These are phyloP conservation scores for Caenorhabditis zanzibari DNA, from an alignment of 2,888 invertebrate genomes.

Conservation along the genomic window DNA sequence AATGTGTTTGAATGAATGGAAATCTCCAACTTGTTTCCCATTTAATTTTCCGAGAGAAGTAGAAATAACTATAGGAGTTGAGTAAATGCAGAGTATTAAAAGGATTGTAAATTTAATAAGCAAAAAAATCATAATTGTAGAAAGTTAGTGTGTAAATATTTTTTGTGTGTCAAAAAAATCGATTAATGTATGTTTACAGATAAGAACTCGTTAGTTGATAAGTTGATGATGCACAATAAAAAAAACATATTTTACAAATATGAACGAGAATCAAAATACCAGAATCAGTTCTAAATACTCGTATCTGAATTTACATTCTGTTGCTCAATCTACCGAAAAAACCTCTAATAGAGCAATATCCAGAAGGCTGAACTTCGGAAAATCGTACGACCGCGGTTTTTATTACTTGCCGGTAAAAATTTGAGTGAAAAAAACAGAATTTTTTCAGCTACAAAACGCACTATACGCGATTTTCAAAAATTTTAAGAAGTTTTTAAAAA, in stretches of 20 bases:
- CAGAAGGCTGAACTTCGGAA: too few relatives aligned
- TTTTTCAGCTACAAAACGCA: too few relatives aligned
- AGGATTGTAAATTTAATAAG: neutral
- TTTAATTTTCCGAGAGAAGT: slow-evolving; percentile 8
- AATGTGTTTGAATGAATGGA: slow-evolving; percentile 17
- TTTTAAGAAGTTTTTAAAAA: too few relatives aligned
- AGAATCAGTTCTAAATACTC: too few relatives aligned
- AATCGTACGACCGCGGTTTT: too few relatives aligned
- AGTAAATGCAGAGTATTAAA: neutral
- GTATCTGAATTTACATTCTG: too few relatives aligned
- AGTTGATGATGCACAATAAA: neutral
- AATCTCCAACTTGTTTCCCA: slow-evolving; percentile 13
- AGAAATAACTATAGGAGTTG: neutral
- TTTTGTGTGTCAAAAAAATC: neutral
- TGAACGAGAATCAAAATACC: neutral
- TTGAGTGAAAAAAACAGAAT: too few relatives aligned
- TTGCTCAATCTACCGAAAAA: too few relatives aligned
- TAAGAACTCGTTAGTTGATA: neutral
- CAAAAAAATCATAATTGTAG: neutral
- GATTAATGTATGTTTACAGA: slow-evolving; percentile 2
- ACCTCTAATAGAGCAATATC: too few relatives aligned
- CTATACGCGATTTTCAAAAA: too few relatives aligned
- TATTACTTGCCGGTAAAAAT: too few relatives aligned
- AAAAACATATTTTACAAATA: neutral
- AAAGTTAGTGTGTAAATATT: neutral